Base-by-base conservation (phyloP, 2,888 invertebrate species). In the Cerceris ruficornis region DNA sequence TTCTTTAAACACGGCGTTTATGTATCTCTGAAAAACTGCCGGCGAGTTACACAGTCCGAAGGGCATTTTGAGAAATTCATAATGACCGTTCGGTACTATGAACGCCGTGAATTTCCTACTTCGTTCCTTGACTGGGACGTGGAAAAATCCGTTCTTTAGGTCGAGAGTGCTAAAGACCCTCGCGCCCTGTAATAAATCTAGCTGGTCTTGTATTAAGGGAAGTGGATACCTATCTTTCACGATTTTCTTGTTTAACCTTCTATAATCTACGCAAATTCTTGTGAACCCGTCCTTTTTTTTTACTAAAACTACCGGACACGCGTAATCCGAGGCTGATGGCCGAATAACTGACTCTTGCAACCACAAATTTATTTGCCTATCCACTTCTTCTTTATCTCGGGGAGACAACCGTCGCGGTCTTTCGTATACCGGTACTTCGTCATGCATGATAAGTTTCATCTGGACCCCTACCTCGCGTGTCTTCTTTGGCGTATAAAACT, bases 51-150 rank as follows among this genome's bases (percentile, higher is more conserved):
- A 85, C 7, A 88, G 62, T 7, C 88, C 87, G 55, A 89, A 89
- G 0, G 87, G 84, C 0, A 83, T 83, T 69, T 70, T 69, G n/a
- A 80, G 14, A 69, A 87, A 88, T 43, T 87, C 80, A 60, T 80
- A 88, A 4, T 86, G 82, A 1, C 85, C 85, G 39, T 71, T 80
- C 6, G 81, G 87, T 0, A 82, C 82, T 0, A 86, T 75, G 67
- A 89, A 89, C 7, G 88, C 65, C 0, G 88, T 88, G 43, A 85
- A 88, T 52, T 87, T 85, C 8, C 76, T 61, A 62, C 87, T 87
- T 5, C 70, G 68, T 7, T n/a, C n/a, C n/a, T n/a, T n/a, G n/a
- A n/a, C n/a, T n/a, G n/a, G n/a, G n/a, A 89, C 88, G 49, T 89
- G 88, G 28, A 86, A 88, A 67, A 88, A 87, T 42, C 85, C 86